phyloP scores from a whole-genome alignment of 2,888 invertebrate genomes.

The Marronus borbonicus region DNA sequence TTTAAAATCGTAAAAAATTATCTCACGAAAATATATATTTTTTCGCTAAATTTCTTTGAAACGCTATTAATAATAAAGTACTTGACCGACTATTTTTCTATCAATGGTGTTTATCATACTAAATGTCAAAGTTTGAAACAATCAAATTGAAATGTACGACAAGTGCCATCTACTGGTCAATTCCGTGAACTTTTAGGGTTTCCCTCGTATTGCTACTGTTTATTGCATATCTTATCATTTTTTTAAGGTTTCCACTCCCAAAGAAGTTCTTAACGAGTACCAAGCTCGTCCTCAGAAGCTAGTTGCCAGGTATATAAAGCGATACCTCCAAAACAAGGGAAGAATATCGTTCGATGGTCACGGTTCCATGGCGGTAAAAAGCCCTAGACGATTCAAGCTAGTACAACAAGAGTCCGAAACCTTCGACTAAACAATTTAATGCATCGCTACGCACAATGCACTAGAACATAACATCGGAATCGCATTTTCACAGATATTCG shows the following conservation, averaged over 20 bases:
- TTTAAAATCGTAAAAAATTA: too few relatives aligned
- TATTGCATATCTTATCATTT: background rate
- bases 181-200: too few relatives aligned
- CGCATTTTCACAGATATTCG: background rate
- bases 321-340: slow-evolving; percentile 85
- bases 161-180: too few relatives aligned
- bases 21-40: too few relatives aligned
- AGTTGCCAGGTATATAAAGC: slow-evolving; percentile 87
- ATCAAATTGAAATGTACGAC: too few relatives aligned
- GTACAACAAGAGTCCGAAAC: slow-evolving; percentile 94
- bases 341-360: slow-evolving; percentile 81
- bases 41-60: too few relatives aligned
- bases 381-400: slow-evolving; percentile 88
- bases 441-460: background rate
- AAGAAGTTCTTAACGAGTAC: slow-evolving; percentile 92
- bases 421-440: slow-evolving; percentile 78
- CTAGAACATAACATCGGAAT: background rate
- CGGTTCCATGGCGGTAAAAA: slow-evolving; percentile 87
- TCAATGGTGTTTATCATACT: too few relatives aligned
- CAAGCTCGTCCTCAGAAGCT: slow-evolving; percentile 90
- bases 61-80: too few relatives aligned
- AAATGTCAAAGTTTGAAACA: too few relatives aligned
- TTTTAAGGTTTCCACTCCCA: slow-evolving; percentile 85
- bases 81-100: too few relatives aligned
- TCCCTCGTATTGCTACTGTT: too few relatives aligned